These are phyloP conservation scores for Spea bombifrons DNA, from an alignment of 2,113 vertebrate species.

Conservation along the genomic window DNA sequence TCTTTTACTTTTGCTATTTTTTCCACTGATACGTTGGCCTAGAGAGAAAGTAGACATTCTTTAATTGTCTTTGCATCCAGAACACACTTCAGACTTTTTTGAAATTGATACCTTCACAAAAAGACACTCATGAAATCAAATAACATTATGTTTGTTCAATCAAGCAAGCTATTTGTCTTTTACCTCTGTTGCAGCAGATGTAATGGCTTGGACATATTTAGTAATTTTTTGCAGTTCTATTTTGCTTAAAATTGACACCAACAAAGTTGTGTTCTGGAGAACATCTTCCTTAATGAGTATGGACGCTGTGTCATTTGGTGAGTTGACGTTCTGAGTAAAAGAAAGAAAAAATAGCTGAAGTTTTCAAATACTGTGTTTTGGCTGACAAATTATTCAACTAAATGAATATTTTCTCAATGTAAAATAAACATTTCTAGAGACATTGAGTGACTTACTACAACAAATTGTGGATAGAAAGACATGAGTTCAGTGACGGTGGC, in stretches of 20 bases:
- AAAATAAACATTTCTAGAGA: not conserved
- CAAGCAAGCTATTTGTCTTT: not conserved
- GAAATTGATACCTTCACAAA: not conserved
- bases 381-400: not conserved
- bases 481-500: constrained; percentile 11
- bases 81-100: not conserved
- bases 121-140: not conserved
- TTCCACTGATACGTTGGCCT: not conserved
- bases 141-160: not conserved
- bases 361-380: not conserved
- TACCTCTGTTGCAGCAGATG: not conserved
- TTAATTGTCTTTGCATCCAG: not conserved
- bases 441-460: no score
- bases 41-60: not conserved
- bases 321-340: not conserved
- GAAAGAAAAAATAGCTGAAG: not conserved
- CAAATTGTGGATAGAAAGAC: no score
- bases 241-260: not conserved
- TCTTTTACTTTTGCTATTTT: constrained; percentile 5
- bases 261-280: not conserved
- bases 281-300: not conserved
- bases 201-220: not conserved
- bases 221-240: not conserved
- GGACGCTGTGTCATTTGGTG: not conserved
- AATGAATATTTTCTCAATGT: not conserved